phyloP scores from a whole-genome alignment of 2,888 invertebrate genomes.

The Alloscopus bannaensis region DNA sequence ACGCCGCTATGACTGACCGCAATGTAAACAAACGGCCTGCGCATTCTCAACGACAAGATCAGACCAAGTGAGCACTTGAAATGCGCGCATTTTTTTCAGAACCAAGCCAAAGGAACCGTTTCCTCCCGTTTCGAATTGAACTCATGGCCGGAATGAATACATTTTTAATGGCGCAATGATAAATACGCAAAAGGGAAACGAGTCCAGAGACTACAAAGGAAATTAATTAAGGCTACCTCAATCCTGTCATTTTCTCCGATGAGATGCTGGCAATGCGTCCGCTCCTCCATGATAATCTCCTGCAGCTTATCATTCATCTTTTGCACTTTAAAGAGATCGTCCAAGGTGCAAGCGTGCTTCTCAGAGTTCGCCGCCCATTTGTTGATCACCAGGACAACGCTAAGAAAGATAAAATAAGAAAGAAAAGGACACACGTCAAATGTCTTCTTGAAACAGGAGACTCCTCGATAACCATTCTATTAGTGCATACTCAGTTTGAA shows the following conservation, averaged over 20 bases:
- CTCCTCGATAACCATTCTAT: too few species aligned
- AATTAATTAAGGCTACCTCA: slow-evolving; percentile 55
- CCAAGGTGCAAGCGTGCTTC: not conserved
- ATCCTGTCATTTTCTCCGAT: slow-evolving; percentile 62
- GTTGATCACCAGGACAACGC: slow-evolving; percentile 17
- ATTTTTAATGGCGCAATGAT: slow-evolving; percentile 9
- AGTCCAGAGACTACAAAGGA: too few species aligned
- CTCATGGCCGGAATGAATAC: not conserved
- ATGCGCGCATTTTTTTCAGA: too few species aligned
- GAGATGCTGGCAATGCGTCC: slow-evolving; percentile 66
- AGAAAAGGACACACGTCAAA: too few species aligned
- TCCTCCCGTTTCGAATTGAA: not conserved
- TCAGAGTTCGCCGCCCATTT: slow-evolving; percentile 25
- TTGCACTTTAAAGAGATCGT: slow-evolving; percentile 39
- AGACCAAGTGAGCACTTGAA: too few species aligned
- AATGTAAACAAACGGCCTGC: too few species aligned
- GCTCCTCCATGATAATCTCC: slow-evolving; percentile 60
- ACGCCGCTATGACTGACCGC: too few species aligned
- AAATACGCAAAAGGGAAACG: too few species aligned
- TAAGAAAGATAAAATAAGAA: too few species aligned
- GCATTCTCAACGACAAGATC: too few species aligned
- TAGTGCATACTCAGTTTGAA: slow-evolving; percentile 43
- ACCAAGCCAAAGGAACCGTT: too few species aligned
- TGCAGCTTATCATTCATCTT: slow-evolving; percentile 52
- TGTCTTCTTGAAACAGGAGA: too few species aligned